A percentile compares a stretch with the other conserved stretches of the same genome.
phyloP scores from a whole-genome alignment of 1,140 invertebrate species.

The Drosophila lini region DNA sequence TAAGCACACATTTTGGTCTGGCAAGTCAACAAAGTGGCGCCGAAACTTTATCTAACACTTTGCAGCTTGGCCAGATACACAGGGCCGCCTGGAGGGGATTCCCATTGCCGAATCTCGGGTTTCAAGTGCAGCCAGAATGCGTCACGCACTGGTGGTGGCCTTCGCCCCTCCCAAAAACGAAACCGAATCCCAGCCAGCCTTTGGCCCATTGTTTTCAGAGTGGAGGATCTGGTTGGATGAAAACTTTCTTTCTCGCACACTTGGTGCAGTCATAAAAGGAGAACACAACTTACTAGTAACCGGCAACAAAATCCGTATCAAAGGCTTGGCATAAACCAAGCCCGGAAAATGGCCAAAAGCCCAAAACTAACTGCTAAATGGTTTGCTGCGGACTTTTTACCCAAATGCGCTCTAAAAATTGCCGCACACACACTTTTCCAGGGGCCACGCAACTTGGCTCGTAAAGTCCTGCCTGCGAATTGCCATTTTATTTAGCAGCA shows the following conservation, averaged over 20 bases:
- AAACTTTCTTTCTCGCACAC: conserved; percentile 72
- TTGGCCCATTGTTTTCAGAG: conserved; percentile 53
- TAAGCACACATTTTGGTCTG: conserved; percentile 68
- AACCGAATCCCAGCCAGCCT: conserved; percentile 17
- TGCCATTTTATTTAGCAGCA: conserved; percentile 48
- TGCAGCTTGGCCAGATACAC: conserved; percentile 61
- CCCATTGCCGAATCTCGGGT: conserved; percentile 40
- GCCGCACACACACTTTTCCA: conserved; percentile 60
- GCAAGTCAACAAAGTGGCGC: conserved; percentile 76
- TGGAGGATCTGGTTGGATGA: conserved; percentile 12
- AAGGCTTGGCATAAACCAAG: conserved; percentile 66
- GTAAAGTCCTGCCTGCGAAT: conserved; percentile 57
- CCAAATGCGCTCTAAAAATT: conserved; percentile 72
- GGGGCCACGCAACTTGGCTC: conserved; percentile 56
- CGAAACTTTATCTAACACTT: conserved; percentile 77
- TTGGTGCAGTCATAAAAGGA: conserved; percentile 79
- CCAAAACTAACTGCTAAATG: conserved; percentile 79
- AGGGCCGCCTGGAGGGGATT: conserved; percentile 31
- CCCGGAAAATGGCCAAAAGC: conserved; percentile 53
- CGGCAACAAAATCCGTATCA: conserved; percentile 59
- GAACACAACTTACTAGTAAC: conserved; percentile 30
- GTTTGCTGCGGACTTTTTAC: conserved; percentile 57
- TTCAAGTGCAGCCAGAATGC: conserved; percentile 75
- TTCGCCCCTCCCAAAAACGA: conserved; percentile 16
- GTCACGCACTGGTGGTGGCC: conserved; percentile 62